phyloP scores from a whole-genome alignment of 2,797 vertebrate genomes.

The Lithobates pipiens region DNA sequence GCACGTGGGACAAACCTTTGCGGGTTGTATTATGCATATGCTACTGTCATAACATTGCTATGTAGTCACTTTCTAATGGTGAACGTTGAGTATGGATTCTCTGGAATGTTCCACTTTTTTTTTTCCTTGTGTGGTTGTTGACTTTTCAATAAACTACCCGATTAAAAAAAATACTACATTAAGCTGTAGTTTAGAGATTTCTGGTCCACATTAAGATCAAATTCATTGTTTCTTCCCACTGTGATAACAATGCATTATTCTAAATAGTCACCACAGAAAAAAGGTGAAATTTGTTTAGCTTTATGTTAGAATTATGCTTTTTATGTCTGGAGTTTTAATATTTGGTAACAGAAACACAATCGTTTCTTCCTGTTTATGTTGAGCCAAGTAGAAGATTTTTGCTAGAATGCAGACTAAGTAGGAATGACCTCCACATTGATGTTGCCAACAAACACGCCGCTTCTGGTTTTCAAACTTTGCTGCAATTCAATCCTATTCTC shows the following conservation, averaged over 20 bases:
- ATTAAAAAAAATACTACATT: no score
- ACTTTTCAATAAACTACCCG: no score
- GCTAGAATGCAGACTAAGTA: not conserved
- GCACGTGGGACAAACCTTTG: no score
- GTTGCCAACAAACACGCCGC: conserved; percentile 15
- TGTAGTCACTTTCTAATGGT: no score
- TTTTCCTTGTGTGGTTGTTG: no score
- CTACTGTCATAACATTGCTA: no score
- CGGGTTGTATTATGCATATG: no score
- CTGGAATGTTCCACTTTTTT: no score
- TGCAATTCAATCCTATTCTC: conserved; percentile 14
- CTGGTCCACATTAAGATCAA: no score
- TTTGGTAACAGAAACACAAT: conserved; percentile 28
- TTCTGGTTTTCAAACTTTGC: not conserved
- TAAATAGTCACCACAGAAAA: not conserved
- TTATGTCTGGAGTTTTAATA: not conserved
- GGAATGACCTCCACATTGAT: conserved; percentile 2
- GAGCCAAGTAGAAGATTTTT: conserved; percentile 13
- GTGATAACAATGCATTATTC: not conserved
- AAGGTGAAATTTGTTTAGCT: not conserved
- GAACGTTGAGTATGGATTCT: no score
- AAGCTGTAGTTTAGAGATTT: no score
- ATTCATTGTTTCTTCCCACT: not conserved
- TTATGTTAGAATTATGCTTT: conserved; percentile 10
- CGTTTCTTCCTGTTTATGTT: conserved; percentile 27